Conservation (phyloP, 2,113 vertebrate species). For the Silurus meridionalis region DNA sequence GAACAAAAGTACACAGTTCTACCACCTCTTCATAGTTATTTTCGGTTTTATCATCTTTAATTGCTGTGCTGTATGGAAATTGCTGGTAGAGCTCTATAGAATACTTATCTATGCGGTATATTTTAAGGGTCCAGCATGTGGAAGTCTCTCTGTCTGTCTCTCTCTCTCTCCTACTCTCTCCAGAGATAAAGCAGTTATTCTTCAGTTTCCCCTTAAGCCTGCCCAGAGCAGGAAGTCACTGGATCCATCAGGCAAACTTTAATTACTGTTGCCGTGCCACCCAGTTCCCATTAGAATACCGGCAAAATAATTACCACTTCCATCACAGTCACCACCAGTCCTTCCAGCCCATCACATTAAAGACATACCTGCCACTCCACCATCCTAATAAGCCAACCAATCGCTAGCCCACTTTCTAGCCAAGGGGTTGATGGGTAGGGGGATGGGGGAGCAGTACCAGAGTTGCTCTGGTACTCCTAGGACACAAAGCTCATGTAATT, state of each 20-base stretch:
- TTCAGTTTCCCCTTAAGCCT: constrained; percentile 37
- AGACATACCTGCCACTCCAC: constrained; percentile 60
- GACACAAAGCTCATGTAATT: constrained; percentile 46
- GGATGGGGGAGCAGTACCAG: constrained; percentile 35
- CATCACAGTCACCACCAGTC: constrained; percentile 62
- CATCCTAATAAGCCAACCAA: constrained; percentile 49
- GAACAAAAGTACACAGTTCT: neutral
- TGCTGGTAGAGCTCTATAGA: constrained; percentile 3
- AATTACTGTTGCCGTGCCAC: constrained; percentile 71
- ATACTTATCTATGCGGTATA: constrained; percentile 34
- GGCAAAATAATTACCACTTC: constrained; percentile 73
- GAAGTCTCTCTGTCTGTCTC: constrained; percentile 20
- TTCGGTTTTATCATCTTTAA: constrained; percentile 29
- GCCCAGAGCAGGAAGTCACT: constrained; percentile 68
- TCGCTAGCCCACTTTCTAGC: constrained; percentile 30
- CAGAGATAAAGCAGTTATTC: constrained; percentile 40
- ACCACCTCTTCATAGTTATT: constrained; percentile 27
- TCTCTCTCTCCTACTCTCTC: constrained; percentile 24
- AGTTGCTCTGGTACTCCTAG: constrained; percentile 29
- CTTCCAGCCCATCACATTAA: constrained; percentile 70
- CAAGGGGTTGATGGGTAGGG: constrained; percentile 22
- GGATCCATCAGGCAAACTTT: constrained; percentile 69
- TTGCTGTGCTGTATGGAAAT: constrained; percentile 28
- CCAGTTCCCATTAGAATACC: constrained; percentile 65
- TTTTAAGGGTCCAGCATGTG: constrained; percentile 21